Evolutionary conservation across 1,140 invertebrate species (phyloP), one percentile per base, ranked within the genome.

Genomic region (Hylaeus anthracinus): DNA sequence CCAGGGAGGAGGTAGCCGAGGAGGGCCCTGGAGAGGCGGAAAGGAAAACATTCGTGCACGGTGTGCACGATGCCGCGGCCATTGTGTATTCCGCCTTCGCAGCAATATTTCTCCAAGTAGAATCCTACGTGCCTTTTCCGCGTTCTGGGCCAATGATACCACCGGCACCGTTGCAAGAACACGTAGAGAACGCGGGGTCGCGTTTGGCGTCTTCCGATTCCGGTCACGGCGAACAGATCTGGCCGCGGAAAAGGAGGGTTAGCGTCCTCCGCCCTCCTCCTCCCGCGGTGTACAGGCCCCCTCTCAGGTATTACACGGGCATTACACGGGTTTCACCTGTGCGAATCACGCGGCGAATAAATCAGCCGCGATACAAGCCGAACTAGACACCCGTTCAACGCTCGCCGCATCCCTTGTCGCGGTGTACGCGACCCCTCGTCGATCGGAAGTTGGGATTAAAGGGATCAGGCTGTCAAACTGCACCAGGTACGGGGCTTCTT

Each of bases 181-280:
- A 60, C 48, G 73, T 56, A 70, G 26, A 26, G 26, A 26, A 37
- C 53, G 63, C 9, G 0, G n/a, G 63, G 67, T 61, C 72, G 69
- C 63, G 56, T 26, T 37, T 2, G 37, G 55, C 39, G 12, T 67
- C 70, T 51, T 60, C 64, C 69, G 63, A 87, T 87, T 87, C 82
- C 60, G 58, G 66, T 75, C 86, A 87, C 79, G 86, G 26, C 51
- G 65, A 67, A 66, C 60, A 75, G 78, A 86, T 86, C 82, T 64
- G 64, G 65, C 9, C 64, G 51, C 48, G 56, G 70, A 12, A 76
- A 85, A 75, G 65, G 67, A 73, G 73, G 45, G 45, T 48, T 48
- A 63, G 26, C 26, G 26, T 26, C 26, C 26, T 26, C 26, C 26
- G 26, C 26, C 26, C 26, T 26, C 26, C 26, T 26, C 26, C 26